Conservation (phyloP, 1,140 invertebrate species). For the Amyelois transitella region DNA sequence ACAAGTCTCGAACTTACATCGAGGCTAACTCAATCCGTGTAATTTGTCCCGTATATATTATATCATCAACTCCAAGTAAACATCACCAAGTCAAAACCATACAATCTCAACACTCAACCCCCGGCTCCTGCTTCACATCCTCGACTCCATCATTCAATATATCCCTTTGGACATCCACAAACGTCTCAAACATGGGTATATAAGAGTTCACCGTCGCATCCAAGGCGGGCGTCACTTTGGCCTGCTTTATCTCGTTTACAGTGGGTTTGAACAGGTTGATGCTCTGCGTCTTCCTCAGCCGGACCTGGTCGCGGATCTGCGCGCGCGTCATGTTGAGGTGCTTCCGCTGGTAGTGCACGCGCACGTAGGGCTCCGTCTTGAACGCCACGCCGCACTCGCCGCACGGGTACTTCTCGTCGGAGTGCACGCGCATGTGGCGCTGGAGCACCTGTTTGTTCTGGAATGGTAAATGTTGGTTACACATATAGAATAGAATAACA, state of each 20-base stretch:
- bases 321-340: conserved; percentile 40
- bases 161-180: conserved; percentile 27
- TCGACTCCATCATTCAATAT: not conserved
- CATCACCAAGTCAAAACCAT: too few relatives aligned
- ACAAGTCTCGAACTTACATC: too few relatives aligned
- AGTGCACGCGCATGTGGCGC: conserved; percentile 32
- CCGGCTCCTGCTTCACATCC: not conserved
- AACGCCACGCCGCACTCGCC: conserved; percentile 35
- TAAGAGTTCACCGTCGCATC: not conserved
- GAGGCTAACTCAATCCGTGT: too few relatives aligned
- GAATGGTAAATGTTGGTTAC: not conserved
- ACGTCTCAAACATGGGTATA: conserved; percentile 29
- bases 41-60: too few relatives aligned
- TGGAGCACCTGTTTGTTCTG: conserved; percentile 42
- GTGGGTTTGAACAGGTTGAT: conserved; percentile 1
- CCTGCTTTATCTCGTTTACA: not conserved
- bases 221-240: not conserved
- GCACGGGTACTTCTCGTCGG: conserved; percentile 32
- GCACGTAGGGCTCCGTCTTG: conserved; percentile 37
- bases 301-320: conserved; percentile 23
- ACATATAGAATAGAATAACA: too few relatives aligned
- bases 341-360: conserved; percentile 39
- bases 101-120: conserved; percentile 1
- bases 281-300: not conserved
- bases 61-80: too few relatives aligned